Evolutionary conservation across 2,113 vertebrate species (phyloP).

Genomic region (Python bivittatus): DNA sequence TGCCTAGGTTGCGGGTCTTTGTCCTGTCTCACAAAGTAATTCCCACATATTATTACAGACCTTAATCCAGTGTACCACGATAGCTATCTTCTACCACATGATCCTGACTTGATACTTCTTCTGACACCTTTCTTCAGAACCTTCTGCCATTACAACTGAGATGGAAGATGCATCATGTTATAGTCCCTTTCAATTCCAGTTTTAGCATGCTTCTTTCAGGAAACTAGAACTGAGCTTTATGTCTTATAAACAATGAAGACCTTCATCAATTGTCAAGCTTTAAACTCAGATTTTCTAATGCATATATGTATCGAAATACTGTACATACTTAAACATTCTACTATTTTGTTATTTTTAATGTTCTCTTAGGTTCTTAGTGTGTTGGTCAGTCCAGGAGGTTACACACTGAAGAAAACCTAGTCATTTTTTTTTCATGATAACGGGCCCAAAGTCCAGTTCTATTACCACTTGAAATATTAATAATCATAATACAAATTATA

Average conservation of each 20-base stretch:
- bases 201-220: not conserved
- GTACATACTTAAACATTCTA: not conserved
- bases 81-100: not conserved
- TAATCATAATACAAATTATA: conserved; percentile 7
- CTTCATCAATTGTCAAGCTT: not conserved
- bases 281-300: not conserved
- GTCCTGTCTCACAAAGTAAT: not conserved
- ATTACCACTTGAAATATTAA: not conserved
- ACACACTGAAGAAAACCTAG: not conserved
- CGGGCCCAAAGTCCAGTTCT: not conserved
- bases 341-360: not conserved
- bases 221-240: not conserved
- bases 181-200: not conserved
- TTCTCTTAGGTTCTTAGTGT: not conserved
- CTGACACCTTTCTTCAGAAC: not conserved
- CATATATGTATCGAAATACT: not conserved
- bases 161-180: not conserved
- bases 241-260: not conserved
- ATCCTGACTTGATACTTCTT: not conserved
- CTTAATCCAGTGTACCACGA: not conserved
- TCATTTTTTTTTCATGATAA: not conserved
- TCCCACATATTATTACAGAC: not conserved
- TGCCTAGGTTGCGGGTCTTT: not conserved
- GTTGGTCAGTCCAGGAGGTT: not conserved
- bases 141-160: not conserved